Conservation (phyloP, 2,113 vertebrate species). For the Phrynosoma platyrhinos region DNA sequence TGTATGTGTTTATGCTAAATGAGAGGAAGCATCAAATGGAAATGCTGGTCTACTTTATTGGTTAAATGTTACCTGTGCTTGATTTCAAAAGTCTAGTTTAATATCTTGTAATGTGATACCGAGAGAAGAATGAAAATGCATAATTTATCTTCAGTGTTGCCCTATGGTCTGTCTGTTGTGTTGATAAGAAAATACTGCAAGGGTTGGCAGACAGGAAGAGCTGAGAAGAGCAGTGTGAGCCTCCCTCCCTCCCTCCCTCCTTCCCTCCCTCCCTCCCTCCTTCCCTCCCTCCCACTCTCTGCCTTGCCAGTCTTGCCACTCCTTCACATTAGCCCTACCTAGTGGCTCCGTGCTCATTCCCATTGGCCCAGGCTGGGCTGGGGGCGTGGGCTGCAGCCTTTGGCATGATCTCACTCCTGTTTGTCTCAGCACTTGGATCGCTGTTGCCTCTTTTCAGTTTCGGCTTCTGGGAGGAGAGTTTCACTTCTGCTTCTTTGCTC, state of each 20-base stretch:
- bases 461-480: conserved; percentile 6
- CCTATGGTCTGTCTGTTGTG: not conserved
- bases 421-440: conserved; percentile 51
- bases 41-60: not conserved
- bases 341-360: conserved; percentile 13
- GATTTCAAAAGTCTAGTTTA: not conserved
- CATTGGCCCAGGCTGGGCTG: conserved; percentile 46
- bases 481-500: not conserved
- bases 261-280: not conserved
- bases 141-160: not conserved
- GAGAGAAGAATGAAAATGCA: not conserved
- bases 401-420: conserved; percentile 55
- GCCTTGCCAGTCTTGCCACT: not conserved
- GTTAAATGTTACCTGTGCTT: not conserved
- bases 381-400: conserved; percentile 44
- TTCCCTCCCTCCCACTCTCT: not conserved
- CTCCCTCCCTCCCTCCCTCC: too few species aligned
- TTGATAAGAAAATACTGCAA: conserved; percentile 28
- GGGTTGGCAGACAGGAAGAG: conserved; percentile 18
- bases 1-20: not conserved
- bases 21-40: conserved; percentile 7
- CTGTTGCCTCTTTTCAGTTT: not conserved
- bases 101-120: not conserved
- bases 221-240: conserved; percentile 15
- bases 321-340: conserved; percentile 35